These are phyloP conservation scores for Agapornis canus DNA, from an alignment of 2,797 vertebrate genomes.

Conservation along the genomic window DNA sequence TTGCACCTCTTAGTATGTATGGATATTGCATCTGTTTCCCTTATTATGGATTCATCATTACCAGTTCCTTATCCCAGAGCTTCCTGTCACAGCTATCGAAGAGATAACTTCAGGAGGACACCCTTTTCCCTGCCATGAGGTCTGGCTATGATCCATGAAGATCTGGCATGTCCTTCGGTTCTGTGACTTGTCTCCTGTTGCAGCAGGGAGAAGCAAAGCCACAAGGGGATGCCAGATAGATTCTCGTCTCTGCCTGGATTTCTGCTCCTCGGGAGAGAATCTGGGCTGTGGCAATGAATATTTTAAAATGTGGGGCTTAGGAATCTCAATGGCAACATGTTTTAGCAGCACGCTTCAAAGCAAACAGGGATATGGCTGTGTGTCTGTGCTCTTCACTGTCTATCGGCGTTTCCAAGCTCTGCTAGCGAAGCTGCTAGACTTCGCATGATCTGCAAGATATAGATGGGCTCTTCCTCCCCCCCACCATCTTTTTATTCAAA, in stretches of 20 bases:
- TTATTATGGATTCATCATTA: neutral
- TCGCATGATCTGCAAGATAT: constrained; percentile 11
- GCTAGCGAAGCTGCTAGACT: constrained; percentile 44
- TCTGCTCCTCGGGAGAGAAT: constrained; percentile 24
- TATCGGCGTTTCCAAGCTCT: constrained; percentile 6
- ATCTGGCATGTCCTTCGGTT: neutral
- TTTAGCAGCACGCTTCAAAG: constrained; percentile 30
- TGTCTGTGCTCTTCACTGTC: constrained; percentile 42
- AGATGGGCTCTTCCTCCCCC: neutral
- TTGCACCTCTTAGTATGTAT: neutral
- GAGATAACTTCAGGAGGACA: neutral
- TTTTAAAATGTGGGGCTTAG: constrained; percentile 47
- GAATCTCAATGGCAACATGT: constrained; percentile 58
- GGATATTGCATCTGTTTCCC: neutral
- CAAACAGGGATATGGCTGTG: constrained; percentile 36
- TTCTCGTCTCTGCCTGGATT: constrained; percentile 11
- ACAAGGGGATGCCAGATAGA: constrained; percentile 67
- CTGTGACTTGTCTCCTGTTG: neutral
- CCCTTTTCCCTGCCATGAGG: neutral
- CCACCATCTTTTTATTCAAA: constrained; percentile 41
- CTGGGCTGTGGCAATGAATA: constrained; percentile 57
- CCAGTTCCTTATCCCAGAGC: neutral
- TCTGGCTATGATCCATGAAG: neutral
- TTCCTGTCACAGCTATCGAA: neutral
- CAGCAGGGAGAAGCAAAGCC: constrained; percentile 40